Evolutionary conservation across 2,888 invertebrate species (phyloP).

Genomic region (Serrognathus titanus): DNA sequence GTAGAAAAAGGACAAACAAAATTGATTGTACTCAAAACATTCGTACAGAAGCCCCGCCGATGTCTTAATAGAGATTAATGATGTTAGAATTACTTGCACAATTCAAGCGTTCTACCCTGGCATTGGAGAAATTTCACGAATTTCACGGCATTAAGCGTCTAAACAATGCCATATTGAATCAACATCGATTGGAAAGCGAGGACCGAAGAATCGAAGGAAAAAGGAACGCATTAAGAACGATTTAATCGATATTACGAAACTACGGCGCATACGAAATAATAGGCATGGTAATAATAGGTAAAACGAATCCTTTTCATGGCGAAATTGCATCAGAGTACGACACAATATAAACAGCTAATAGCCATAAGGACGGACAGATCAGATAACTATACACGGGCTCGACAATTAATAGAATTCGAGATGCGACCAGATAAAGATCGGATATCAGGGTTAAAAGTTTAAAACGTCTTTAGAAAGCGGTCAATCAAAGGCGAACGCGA

Average conservation of each 20-base stretch:
- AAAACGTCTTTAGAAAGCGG: constrained; percentile 48
- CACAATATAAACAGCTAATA: constrained; percentile 19
- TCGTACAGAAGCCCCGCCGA: constrained; percentile 14
- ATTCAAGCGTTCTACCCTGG: too few relatives aligned
- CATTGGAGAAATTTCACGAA: too few relatives aligned
- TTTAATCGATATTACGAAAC: not conserved
- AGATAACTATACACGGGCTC: constrained; percentile 15
- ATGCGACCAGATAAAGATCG: constrained; percentile 17
- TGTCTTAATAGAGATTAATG: constrained; percentile 22
- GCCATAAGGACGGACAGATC: constrained; percentile 13
- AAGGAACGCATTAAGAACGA: constrained; percentile 7
- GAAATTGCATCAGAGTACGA: not conserved
- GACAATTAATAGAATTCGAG: constrained; percentile 22
- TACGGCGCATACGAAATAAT: not conserved
- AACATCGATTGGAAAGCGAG: too few relatives aligned
- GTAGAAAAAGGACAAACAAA: not conserved
- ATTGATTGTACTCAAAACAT: constrained; percentile 16
- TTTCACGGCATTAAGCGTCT: too few relatives aligned
- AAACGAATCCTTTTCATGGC: constrained; percentile 1
- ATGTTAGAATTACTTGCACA: constrained; percentile 17
- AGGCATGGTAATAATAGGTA: constrained; percentile 1
- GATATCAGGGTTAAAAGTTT: constrained; percentile 26
- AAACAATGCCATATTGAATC: too few relatives aligned
- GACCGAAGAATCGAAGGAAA: not conserved
- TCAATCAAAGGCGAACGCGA: constrained; percentile 35